Conservation (phyloP, 2,797 vertebrate genomes). For the Echiichthys vipera region DNA sequence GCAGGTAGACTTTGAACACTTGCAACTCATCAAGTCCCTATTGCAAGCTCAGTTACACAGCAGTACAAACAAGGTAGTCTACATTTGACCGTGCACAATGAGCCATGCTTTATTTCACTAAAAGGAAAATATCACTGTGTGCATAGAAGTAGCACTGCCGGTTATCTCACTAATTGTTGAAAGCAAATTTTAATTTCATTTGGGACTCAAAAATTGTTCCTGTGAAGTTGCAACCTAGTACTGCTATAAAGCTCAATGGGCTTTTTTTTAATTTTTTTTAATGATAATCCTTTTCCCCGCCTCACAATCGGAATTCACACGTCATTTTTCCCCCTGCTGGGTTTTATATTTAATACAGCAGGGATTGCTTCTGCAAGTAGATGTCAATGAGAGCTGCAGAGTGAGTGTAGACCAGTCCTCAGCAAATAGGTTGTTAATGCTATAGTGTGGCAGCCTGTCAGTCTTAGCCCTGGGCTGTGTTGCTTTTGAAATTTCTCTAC, state of each 20-base stretch:
- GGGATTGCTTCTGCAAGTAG: conserved; percentile 50
- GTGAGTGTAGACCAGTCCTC: conserved; percentile 18
- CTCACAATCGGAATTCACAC: conserved; percentile 29
- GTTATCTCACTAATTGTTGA: conserved; percentile 46
- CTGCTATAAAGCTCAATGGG: conserved; percentile 63
- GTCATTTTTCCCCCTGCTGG: conserved; percentile 43
- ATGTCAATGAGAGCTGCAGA: conserved; percentile 44
- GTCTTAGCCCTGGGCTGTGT: conserved; percentile 33
- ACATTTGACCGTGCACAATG: background rate
- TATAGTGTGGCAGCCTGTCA: conserved; percentile 31
- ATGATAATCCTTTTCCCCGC: conserved; percentile 63
- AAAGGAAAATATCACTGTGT: conserved; percentile 9
- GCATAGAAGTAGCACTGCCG: conserved; percentile 15
- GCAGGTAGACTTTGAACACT: conserved; percentile 10
- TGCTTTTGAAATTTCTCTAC: conserved; percentile 27
- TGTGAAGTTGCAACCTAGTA: conserved; percentile 51
- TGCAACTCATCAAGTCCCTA: background rate
- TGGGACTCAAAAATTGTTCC: conserved; percentile 31
- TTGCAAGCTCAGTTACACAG: background rate
- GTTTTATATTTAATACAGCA: conserved; percentile 47
- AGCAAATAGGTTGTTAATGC: conserved; percentile 42
- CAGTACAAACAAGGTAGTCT: background rate
- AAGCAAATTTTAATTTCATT: conserved; percentile 50
- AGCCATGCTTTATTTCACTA: conserved; percentile 23
- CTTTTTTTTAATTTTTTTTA: conserved; percentile 69